Evolutionary conservation across 1,140 invertebrate species (phyloP).

Genomic region (Archegozetes longisetosus): DNA sequence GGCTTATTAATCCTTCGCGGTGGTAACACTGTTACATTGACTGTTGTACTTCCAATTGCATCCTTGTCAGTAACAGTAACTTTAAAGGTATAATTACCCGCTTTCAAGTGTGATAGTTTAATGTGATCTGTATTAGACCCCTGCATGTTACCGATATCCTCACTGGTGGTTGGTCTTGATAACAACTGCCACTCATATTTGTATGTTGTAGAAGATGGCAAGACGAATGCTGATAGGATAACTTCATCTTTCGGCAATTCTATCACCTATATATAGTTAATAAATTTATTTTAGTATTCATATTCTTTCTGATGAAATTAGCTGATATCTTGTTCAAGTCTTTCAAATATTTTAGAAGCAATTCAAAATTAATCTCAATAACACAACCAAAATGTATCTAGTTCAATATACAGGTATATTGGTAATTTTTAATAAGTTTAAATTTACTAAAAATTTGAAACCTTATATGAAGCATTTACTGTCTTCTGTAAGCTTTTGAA

Average conservation of each 20-base stretch:
- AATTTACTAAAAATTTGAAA: too few species aligned
- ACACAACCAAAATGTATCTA: too few species aligned
- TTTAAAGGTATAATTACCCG: slow-evolving; percentile 75
- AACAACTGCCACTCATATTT: slow-evolving; percentile 75
- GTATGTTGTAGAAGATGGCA: slow-evolving; percentile 60
- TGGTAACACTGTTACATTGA: slow-evolving; percentile 79
- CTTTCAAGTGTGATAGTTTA: slow-evolving; percentile 33
- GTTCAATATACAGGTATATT: too few species aligned
- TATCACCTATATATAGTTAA: slow-evolving; percentile 19
- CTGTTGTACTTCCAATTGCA: slow-evolving; percentile 62
- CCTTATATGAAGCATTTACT: too few species aligned
- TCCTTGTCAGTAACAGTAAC: slow-evolving; percentile 50
- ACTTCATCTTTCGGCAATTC: slow-evolving; percentile 59
- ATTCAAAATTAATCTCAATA: too few species aligned
- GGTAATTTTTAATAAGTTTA: too few species aligned
- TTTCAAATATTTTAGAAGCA: too few species aligned
- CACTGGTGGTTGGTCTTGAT: slow-evolving; percentile 46
- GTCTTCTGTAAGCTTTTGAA: too few species aligned
- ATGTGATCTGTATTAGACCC: slow-evolving; percentile 55
- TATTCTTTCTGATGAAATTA: too few species aligned
- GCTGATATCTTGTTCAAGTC: too few species aligned
- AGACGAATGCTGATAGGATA: slow-evolving; percentile 56
- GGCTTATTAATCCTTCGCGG: slow-evolving; percentile 65
- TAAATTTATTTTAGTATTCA: too few species aligned
- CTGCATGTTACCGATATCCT: slow-evolving; percentile 56